A percentile compares a stretch with the other conserved stretches of the same genome.
Evolutionary conservation across 1,140 invertebrate species (phyloP).

Genomic region (Intoshia linei): DNA sequence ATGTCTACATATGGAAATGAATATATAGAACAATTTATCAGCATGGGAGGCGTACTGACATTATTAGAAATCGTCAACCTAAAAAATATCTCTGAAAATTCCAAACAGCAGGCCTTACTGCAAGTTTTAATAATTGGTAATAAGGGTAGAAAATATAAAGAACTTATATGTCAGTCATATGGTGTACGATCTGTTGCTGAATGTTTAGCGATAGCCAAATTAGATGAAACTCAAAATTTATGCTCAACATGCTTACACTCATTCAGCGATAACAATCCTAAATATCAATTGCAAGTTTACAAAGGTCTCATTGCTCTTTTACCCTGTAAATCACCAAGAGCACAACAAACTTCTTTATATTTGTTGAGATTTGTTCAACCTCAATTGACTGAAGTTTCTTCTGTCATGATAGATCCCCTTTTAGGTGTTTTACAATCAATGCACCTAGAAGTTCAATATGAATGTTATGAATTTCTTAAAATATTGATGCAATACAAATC

Average conservation of each 20-base stretch:
- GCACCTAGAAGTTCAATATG: conserved; percentile 22
- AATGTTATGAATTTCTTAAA: conserved; percentile 19
- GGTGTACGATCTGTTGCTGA: conserved; percentile 22
- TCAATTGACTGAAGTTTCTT: background rate
- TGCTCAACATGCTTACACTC: conserved; percentile 16
- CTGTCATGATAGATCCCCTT: conserved; percentile 15
- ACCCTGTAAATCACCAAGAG: conserved; percentile 22
- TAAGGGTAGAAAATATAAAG: conserved; percentile 21
- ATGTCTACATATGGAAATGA: conserved; percentile 13
- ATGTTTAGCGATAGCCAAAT: conserved; percentile 20
- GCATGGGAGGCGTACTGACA: conserved; percentile 20
- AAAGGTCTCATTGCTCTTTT: conserved; percentile 22
- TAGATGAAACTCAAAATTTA: conserved; percentile 18
- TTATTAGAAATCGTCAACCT: conserved; percentile 18
- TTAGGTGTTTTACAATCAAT: conserved; percentile 15
- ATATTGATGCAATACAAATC: conserved; percentile 20
- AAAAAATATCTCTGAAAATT: conserved; percentile 18
- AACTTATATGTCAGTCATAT: conserved; percentile 23
- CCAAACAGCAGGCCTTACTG: conserved; percentile 16
- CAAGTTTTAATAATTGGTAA: conserved; percentile 17
- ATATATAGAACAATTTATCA: conserved; percentile 21
- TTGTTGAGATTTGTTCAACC: conserved; percentile 16
- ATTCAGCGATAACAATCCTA: conserved; percentile 21
- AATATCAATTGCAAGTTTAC: conserved; percentile 20
- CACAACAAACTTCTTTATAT: conserved; percentile 21